Conservation (phyloP, 2,888 invertebrate genomes). For the Rhagonycha fulva region DNA sequence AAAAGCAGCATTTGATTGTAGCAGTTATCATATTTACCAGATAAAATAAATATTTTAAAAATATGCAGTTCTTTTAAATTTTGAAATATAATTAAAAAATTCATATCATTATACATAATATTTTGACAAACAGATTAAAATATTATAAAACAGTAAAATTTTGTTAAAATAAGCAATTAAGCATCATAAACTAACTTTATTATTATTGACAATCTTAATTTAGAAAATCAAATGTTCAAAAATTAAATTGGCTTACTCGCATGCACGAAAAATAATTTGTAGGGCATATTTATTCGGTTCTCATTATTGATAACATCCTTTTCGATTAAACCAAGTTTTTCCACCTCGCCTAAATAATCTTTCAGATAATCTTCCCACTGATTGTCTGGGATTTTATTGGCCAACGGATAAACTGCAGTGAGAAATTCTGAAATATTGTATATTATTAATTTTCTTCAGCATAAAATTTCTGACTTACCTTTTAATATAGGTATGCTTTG, state of each 20-base stretch:
- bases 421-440: conserved; percentile 62
- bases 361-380: conserved; percentile 65
- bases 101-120: too few relatives aligned
- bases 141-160: too few relatives aligned
- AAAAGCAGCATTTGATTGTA: too few relatives aligned
- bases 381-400: conserved; percentile 62
- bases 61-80: too few relatives aligned
- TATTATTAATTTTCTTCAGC: not conserved
- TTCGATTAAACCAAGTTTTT: conserved; percentile 55
- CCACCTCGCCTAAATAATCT: conserved; percentile 61
- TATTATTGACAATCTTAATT: not conserved
- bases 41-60: too few relatives aligned
- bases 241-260: conserved; percentile 28
- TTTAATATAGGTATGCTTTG: conserved; percentile 50
- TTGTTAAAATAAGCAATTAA: too few relatives aligned
- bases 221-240: not conserved
- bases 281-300: conserved; percentile 40
- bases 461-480: conserved; percentile 44
- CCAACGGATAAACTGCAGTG: conserved; percentile 72
- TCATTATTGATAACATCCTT: conserved; percentile 54
- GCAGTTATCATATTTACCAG: too few relatives aligned
- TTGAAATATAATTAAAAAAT: too few relatives aligned
- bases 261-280: conserved; percentile 36
- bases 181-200: not conserved
- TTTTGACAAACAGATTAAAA: too few relatives aligned